Evolutionary conservation across 92 coral and sea anemone genomes (phyloP).

Genomic region (Diadumene lineata): DNA sequence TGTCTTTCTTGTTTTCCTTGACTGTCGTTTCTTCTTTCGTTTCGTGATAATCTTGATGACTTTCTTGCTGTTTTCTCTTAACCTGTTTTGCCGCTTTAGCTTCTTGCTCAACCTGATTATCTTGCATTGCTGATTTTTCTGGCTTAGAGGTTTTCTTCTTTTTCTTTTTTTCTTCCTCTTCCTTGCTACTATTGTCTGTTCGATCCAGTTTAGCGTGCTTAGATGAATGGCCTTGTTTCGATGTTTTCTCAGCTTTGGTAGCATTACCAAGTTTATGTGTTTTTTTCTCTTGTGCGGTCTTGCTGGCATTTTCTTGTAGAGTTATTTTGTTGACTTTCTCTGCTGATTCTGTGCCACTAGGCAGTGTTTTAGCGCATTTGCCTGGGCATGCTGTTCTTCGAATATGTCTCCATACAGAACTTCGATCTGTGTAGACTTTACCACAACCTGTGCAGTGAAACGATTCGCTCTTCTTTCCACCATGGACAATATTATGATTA

Average conservation of each 20-base stretch:
- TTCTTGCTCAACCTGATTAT: not conserved
- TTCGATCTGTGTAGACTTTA: conserved; percentile 32
- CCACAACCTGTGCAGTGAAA: conserved; percentile 35
- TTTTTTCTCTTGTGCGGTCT: not conserved
- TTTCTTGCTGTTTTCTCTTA: too few species aligned
- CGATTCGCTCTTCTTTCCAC: conserved; percentile 1
- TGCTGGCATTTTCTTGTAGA: not conserved
- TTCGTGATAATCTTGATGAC: not conserved
- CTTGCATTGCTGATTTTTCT: not conserved
- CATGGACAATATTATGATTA: conserved; percentile 21
- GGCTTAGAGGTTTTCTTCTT: not conserved
- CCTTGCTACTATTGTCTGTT: not conserved
- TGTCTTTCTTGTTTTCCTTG: not conserved
- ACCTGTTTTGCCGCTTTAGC: not conserved
- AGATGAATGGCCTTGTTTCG: not conserved
- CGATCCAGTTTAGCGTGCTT: not conserved
- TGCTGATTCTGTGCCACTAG: not conserved
- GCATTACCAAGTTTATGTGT: not conserved
- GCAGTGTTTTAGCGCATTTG: too few species aligned
- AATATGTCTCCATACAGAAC: conserved; percentile 42
- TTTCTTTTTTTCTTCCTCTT: not conserved
- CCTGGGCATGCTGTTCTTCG: conserved; percentile 21
- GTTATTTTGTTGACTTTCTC: conserved; percentile 4
- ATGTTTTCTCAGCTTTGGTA: not conserved
- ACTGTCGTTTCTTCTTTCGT: not conserved